phyloP scores from a whole-genome alignment of 2,113 vertebrate species.

The Lagopus muta region DNA sequence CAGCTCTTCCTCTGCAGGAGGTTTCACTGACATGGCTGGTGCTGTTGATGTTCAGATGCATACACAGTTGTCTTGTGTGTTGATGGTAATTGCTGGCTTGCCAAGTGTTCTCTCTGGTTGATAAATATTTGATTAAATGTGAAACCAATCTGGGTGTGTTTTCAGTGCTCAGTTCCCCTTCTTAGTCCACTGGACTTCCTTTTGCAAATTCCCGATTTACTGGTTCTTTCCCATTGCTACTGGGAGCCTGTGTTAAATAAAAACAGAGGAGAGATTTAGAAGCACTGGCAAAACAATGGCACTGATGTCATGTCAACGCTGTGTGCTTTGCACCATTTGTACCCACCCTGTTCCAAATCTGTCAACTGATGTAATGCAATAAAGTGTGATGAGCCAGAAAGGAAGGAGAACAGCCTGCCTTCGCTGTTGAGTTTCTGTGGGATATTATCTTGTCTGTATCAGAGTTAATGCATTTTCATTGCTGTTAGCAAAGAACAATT shows the following conservation, averaged over 20 bases:
- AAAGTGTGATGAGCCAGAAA: neutral
- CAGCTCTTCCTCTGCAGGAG: neutral
- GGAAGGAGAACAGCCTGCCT: neutral
- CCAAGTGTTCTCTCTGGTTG: neutral
- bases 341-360: neutral
- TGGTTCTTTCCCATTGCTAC: neutral
- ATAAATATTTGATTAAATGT: neutral
- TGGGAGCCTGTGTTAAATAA: neutral
- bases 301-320: neutral
- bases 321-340: neutral
- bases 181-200: neutral
- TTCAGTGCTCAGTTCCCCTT: neutral
- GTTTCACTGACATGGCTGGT: neutral
- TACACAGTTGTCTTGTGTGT: neutral
- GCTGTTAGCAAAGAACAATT: neutral
- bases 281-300: neutral
- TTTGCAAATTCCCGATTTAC: neutral
- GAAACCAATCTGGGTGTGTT: neutral
- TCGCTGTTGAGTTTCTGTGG: neutral
- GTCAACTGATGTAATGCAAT: neutral
- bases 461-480: neutral
- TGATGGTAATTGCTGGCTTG: neutral
- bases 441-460: neutral
- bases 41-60: neutral
- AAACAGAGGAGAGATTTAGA: neutral